phyloP scores from a whole-genome alignment of 2,113 vertebrate genomes.

The Tetraodon nigroviridis region DNA sequence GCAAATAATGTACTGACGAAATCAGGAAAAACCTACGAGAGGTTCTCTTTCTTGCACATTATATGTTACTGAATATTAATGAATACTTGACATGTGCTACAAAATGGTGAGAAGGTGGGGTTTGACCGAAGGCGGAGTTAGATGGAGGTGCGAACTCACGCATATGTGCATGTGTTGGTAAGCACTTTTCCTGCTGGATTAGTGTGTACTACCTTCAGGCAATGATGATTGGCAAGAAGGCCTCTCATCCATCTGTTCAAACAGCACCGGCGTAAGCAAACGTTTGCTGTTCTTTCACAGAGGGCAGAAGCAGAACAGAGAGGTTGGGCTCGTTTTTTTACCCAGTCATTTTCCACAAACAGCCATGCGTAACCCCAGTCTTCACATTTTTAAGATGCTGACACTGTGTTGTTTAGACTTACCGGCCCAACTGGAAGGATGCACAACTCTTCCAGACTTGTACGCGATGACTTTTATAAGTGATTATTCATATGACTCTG shows the following conservation, averaged over 20 bases:
- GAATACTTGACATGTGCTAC: too few relatives aligned
- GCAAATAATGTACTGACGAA: too few relatives aligned
- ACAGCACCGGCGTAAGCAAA: slow-evolving; percentile 41
- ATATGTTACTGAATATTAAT: too few relatives aligned
- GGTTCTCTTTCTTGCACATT: too few relatives aligned
- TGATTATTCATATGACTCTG: slow-evolving; percentile 17
- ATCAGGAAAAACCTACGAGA: too few relatives aligned
- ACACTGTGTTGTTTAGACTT: slow-evolving; percentile 14
- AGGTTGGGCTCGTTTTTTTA: slow-evolving; percentile 6
- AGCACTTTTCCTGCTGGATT: background rate
- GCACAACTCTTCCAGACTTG: slow-evolving; percentile 16
- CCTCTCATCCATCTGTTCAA: slow-evolving; percentile 44
- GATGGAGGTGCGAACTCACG: too few relatives aligned
- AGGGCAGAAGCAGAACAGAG: slow-evolving; percentile 7
- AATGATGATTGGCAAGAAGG: slow-evolving; percentile 12
- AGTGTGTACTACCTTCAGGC: slow-evolving; percentile 12
- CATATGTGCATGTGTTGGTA: background rate
- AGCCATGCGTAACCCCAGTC: background rate
- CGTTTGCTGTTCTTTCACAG: slow-evolving; percentile 27
- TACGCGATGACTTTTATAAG: too few relatives aligned
- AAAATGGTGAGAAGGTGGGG: too few relatives aligned
- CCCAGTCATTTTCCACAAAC: slow-evolving; percentile 13
- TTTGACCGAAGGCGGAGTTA: too few relatives aligned
- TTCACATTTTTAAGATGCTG: slow-evolving; percentile 4
- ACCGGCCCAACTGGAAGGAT: slow-evolving; percentile 17